Base-by-base conservation (phyloP, 2,113 vertebrate genomes). In the Platysteira castanea region DNA sequence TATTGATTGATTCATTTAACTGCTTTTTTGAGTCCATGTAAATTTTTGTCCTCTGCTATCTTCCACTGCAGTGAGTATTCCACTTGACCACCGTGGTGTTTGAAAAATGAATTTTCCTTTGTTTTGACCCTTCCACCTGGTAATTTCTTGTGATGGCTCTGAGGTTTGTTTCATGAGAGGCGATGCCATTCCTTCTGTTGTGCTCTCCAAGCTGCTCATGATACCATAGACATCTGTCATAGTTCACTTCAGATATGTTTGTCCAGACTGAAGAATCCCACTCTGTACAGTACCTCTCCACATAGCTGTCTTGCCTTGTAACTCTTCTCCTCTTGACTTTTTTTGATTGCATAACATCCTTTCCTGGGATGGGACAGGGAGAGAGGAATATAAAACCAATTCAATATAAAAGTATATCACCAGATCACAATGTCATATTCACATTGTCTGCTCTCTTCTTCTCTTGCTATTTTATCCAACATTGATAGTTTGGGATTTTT, bases 141-240 rank as follows among this genome's bases (percentile, higher is more conserved):
- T 80, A 52, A 64, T 83, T 92, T 83, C 21, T 52, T 71, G 27
- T 5, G 10, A 24, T 42, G 18, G 7, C 30, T 83, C 18, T 59
- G 42, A 63, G 27, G 63, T 92, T 79, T 75, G 8, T 67, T 33
- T 63, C 6, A n/a, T 15, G 23, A 79, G 57, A 88, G 76, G 19
- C 10, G 54, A 81, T 46, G 15, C 30, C 11, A 76, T 64, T 68
- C 33, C 37, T 41, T 73, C 22, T 27, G 11, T 39, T 67, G 2
- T 71, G 30, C 47, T 78, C 35, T 93, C 18, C 49, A 64, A 60
- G 27, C 9, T 79, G 24, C 11, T 88, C 2, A 2, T 75, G 16
- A 33, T 39, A 42, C 24, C 2, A 0, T 14, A 12, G 19, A 17
- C 10, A 56, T 44, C 33, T 75, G 33, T 18, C 0, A 0, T 21